Base-by-base conservation (phyloP, 2,888 invertebrate species). In the Heliconius ethilla region DNA sequence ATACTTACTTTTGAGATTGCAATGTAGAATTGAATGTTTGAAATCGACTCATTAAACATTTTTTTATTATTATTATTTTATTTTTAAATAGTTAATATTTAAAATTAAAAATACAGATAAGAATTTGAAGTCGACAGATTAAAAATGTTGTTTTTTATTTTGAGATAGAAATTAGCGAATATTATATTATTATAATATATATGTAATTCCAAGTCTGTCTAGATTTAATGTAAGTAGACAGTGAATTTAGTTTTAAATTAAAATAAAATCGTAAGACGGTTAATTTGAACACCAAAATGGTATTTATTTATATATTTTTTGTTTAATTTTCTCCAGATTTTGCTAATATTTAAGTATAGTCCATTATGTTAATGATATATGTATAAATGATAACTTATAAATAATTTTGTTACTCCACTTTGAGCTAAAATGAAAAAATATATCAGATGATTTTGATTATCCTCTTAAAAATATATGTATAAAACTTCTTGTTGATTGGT, bases 261-360 rank as follows among this genome's bases (percentile, higher is more conserved):
- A 67, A 75, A 27, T 22, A 66, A 76, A 80, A 81, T 81, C 82
- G 82, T 82, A 25, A 76, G 78, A 82, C 82, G 82, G 80, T 82
- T 81, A 79, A 37, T 63, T 77, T 75, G 69, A 77, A 82, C 80
- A 82, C 81, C 80, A 82, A 81, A 59, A 27, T 75, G 51, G 76
- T 66, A 33, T 40, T 67, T 67, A 45, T 11, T 27, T 75, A 3
- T 65, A 1, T 27, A 2, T 55, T 72, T 33, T 29, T 70, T 59
- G 51, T 51, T 51, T 51, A 22, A 22, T 70, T 72, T 72, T 33
- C 33, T 59, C 9, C 33, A 59, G 29, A 33, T 25, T 72, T 55
- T 59, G 59, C 33, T 72, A 72, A 55, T 55, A n/a, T 22, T 72
- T 72, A 72, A 72, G 55, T 72, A 33, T 59, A 59, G 72, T 59